Evolutionary conservation across 2,888 invertebrate genomes (phyloP), one percentile per base, ranked within the genome.

Genomic region (Blomia tropicalis): DNA sequence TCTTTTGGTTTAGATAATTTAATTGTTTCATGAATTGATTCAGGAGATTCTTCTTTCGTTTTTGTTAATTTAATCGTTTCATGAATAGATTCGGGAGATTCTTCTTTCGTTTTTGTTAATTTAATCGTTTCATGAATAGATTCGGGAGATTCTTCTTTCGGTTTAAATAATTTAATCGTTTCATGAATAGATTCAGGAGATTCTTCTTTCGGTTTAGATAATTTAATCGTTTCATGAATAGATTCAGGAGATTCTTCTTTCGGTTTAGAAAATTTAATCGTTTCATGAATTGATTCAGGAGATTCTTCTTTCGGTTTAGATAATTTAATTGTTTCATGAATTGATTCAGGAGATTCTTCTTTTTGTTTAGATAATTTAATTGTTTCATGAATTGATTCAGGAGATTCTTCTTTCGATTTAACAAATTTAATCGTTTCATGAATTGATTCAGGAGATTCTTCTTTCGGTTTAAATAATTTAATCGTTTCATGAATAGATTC

Each of bases 61-160:
- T 56, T 56, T 56, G 11, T 14, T 19, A 29, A 19, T 19, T n/a
- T 56, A 5, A 54, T 4, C 4, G 51, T 47, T 27, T 47, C 51
- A 2, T 41, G 19, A 2, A 25, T 17, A 19, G 23, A 7, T 47
- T 22, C 27, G 22, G 51, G 22, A 11, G 27, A 22, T n/a, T 47
- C 51, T 47, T 47, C 51, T 27, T 47, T 47, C n/a, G 51, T 7
- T 27, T 47, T 47, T 47, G 7, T 7, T 25, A 47, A 25, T 7
- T 7, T 47, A 22, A 47, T 7, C 7, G 51, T 47, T 47, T 47
- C 51, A 7, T 27, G 22, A 7, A 25, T 14, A 19, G 23, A 7
- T 7, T 47, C 51, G 27, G 51, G 51, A 11, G 51, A 47, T n/a
- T 47, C 27, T 47, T 47, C 51, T n/a, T 47, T 47, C 22, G 47